Percentiles rank a stretch among this genome's conserved stretches.
Evolutionary conservation across 2,797 vertebrate species (phyloP).

Genomic region (Alectoris magna): DNA sequence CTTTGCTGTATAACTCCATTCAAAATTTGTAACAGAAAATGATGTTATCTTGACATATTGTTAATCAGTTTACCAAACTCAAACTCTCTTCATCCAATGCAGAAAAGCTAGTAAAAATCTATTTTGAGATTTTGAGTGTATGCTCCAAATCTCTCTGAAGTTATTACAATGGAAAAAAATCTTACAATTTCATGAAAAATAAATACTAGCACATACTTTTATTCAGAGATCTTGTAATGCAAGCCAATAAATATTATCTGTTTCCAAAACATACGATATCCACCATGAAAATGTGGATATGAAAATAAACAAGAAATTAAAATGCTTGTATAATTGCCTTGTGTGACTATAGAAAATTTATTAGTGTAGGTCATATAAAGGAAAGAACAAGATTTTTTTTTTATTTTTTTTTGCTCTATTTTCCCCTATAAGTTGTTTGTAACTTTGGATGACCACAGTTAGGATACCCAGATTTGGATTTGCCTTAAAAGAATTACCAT

Average conservation of each 20-base stretch:
- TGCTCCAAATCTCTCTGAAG: neutral
- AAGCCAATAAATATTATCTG: neutral
- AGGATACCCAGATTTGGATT: neutral
- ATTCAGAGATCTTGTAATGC: neutral
- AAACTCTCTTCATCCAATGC: neutral
- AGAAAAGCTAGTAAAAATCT: neutral
- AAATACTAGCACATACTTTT: neutral
- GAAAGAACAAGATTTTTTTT: neutral
- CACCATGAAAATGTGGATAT: neutral
- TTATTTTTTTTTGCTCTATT: accelerated
- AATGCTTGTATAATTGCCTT: neutral
- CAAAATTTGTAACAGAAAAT: neutral
- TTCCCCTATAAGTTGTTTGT: neutral
- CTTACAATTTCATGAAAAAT: neutral
- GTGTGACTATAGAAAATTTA: neutral
- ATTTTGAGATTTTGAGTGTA: neutral
- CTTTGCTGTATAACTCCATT: neutral
- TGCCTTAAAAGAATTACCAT: neutral
- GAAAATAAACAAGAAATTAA: neutral
- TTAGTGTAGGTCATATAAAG: neutral
- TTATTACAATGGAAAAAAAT: neutral
- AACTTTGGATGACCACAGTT: neutral
- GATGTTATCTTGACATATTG: neutral
- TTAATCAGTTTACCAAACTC: neutral
- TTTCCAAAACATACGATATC: neutral